Evolutionary conservation across 2,113 vertebrate species (phyloP), one percentile per base, ranked within the genome.

Genomic region (Paradisaea rubra): DNA sequence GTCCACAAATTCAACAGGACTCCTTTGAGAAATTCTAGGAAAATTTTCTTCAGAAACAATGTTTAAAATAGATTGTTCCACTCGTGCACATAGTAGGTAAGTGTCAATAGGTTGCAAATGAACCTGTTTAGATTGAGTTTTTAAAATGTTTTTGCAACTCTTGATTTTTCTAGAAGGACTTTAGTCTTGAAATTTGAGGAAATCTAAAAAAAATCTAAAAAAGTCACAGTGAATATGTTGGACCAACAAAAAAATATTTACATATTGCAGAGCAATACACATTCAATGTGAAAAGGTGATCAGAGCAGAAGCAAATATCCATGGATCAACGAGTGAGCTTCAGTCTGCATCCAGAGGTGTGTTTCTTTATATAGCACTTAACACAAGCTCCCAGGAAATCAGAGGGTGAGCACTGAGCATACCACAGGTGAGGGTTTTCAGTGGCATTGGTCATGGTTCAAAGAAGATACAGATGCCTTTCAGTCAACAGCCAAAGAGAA

Each of bases 401-500:
- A 47, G 44, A 52, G 25, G 37, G 49, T 73, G 72, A 95, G 54
- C 35, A 66, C 30, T 31, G 41, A 69, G 63, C 37, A 41, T 54
- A 73, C 21, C 41, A 37, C 47, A 83, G 44, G 66, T 69, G 5
- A 88, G 70, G 25, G 64, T 81, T 95, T 95, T 81, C 24, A 35
- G 80, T 86, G 85, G 57, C 82, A 35, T 66, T 92, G 68, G 60
- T 88, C 3, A 0, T 71, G 60, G 59, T 88, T 94, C 83, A 80
- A 88, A 95, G 84, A 78, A 87, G 50, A 94, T 50, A 27, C 28
- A 68, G 80, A 82, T 24, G 37, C 64, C 73, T 96, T 91, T 86
- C 49, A 91, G 50, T 47, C 83, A 92, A 27, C 49, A 92, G 80
- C 56, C 89, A 74, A 93, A 73, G 53, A 61, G 78, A 96, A 90